Percentiles rank a stretch among this genome's conserved stretches.
Conservation (phyloP, 2,113 vertebrate species). For the Clarias gariepinus region DNA sequence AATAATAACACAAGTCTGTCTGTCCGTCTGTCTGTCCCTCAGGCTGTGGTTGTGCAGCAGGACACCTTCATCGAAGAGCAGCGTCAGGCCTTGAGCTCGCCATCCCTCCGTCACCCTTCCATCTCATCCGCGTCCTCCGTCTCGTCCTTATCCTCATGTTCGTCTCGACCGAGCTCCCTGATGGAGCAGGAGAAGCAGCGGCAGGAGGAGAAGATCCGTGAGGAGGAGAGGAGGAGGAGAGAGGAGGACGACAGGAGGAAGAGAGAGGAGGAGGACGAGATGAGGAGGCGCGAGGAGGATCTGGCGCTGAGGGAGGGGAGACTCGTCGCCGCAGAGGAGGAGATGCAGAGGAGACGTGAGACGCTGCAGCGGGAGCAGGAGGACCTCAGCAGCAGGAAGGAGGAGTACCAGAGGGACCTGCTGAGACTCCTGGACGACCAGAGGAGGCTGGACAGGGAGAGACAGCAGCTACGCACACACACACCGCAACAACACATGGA, state of each 20-base stretch:
- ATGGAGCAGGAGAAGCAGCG: constrained; percentile 35
- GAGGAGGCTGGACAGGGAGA: constrained; percentile 18
- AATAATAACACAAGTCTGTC: not conserved
- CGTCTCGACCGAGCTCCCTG: constrained; percentile 17
- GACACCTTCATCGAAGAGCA: constrained; percentile 36
- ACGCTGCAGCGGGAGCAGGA: not conserved
- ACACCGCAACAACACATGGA: not conserved
- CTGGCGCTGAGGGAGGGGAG: not conserved
- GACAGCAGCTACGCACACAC: constrained; percentile 14
- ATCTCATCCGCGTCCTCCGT: constrained; percentile 22
- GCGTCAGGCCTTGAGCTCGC: constrained; percentile 6
- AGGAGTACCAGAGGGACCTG: constrained; percentile 15
- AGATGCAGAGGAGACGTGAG: constrained; percentile 12
- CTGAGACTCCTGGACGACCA: constrained; percentile 16
- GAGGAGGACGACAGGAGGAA: constrained; percentile 14
- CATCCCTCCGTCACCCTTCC: constrained; percentile 14
- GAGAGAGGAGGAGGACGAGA: constrained; percentile 4
- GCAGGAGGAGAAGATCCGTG: constrained; percentile 21
- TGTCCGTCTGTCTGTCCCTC: not conserved
- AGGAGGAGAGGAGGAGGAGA: constrained; percentile 25
- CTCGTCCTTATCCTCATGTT: constrained; percentile 7
- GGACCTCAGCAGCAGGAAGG: constrained; percentile 17
- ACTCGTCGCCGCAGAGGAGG: constrained; percentile 1
- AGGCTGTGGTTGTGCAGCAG: constrained; percentile 33
- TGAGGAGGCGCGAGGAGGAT: constrained; percentile 1